Evolutionary conservation across 1,140 invertebrate genomes (phyloP).

Genomic region (Chrysoperla carnea): DNA sequence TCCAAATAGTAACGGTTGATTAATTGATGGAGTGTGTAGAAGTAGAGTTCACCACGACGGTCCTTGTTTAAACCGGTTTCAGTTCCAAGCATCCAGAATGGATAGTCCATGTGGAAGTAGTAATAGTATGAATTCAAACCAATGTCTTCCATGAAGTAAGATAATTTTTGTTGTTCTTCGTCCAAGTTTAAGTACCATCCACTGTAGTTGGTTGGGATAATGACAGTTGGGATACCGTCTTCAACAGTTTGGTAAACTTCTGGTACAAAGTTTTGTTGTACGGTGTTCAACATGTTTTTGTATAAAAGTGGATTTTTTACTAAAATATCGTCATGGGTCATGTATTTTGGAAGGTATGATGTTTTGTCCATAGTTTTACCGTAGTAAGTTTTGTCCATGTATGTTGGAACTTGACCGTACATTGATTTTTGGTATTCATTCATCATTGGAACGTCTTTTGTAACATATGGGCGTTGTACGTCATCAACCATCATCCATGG

Average conservation of each 20-base stretch:
- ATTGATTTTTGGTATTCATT: background rate
- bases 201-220: conserved; percentile 32
- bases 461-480: no score
- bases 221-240: conserved; percentile 8
- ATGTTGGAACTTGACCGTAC: background rate
- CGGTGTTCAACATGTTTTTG: no score
- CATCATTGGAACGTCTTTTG: conserved; percentile 1
- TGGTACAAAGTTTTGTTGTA: conserved; percentile 15
- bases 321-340: no score
- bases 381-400: conserved; percentile 33
- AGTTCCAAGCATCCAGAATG: conserved; percentile 35
- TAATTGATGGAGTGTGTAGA: conserved; percentile 37
- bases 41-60: conserved; percentile 38
- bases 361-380: conserved; percentile 33
- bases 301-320: no score
- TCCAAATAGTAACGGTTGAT: conserved; percentile 49
- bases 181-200: conserved; percentile 23
- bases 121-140: conserved; percentile 51
- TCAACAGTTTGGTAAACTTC: conserved; percentile 29
- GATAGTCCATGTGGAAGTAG: conserved; percentile 40
- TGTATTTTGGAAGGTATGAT: conserved; percentile 11
- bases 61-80: conserved; percentile 27
- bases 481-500: no score
- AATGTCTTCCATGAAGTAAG: conserved; percentile 57
- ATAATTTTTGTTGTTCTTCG: conserved; percentile 24